phyloP scores from a whole-genome alignment of 92 coral and sea anemone genomes.

The Heliopora coerulea region DNA sequence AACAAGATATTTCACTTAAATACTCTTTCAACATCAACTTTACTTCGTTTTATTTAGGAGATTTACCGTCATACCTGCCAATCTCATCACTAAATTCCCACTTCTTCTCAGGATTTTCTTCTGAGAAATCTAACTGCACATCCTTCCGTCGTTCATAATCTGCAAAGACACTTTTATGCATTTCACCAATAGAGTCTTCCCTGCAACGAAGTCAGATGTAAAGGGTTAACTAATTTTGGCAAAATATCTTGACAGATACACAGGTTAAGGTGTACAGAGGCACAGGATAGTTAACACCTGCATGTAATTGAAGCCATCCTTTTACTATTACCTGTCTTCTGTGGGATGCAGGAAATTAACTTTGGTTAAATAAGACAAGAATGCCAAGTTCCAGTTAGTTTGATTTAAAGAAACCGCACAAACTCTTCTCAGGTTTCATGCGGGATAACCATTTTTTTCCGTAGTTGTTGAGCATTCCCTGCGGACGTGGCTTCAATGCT shows the following conservation, averaged over 20 bases:
- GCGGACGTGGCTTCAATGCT: neutral
- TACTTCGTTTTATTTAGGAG: too few relatives aligned
- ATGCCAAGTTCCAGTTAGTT: neutral
- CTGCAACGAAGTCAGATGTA: constrained; percentile 7
- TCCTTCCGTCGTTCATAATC: constrained; percentile 26
- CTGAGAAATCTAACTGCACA: constrained; percentile 34
- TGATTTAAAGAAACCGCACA: neutral
- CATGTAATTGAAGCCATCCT: neutral
- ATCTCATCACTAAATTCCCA: constrained; percentile 76
- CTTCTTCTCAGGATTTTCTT: constrained; percentile 74
- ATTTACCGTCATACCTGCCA: constrained; percentile 62
- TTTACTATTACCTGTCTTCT: neutral
- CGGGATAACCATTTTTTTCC: neutral
- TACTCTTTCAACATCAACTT: too few relatives aligned
- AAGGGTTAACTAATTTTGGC: neutral
- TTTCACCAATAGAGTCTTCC: neutral
- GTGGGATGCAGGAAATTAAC: neutral
- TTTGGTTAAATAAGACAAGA: neutral
- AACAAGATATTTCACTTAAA: too few relatives aligned
- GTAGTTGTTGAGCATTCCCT: neutral
- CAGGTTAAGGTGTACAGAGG: too few relatives aligned
- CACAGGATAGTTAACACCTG: too few relatives aligned
- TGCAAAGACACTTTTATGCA: constrained; percentile 34
- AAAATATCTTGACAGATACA: neutral
- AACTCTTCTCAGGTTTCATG: neutral